Base-by-base conservation (phyloP, 1,140 invertebrate species). In the Campoletis sonorensis region DNA sequence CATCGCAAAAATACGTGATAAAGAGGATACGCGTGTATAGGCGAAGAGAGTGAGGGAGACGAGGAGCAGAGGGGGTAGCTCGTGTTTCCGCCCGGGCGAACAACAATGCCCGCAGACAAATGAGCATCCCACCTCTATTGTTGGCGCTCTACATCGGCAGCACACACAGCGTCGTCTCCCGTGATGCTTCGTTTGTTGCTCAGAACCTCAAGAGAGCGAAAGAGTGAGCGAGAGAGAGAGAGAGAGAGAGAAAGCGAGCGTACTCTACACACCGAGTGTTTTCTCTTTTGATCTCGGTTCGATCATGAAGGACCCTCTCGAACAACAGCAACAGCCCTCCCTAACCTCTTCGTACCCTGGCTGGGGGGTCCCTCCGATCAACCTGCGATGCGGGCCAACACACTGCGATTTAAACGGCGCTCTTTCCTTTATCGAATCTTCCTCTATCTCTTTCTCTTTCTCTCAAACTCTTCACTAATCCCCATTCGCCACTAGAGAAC, bases 51-150 rank as follows among this genome's bases (percentile, higher is more conserved):
- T 72, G 79, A 78, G 75, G 83, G 78, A 80, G 81, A 71, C n/a
- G 71, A 84, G 79, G 83, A 83, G 76, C 75, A 70, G 71, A 49
- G 78, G 79, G 58, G 76, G 76, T 64, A 71, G 89, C 90, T 92
- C 90, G 89, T 90, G 87, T 91, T 91, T 91, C 91, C 87, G 88
- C 86, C 86, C 86, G 90, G 86, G 85, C 87, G 86, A 89, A 87
- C 89, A 92, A 91, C 90, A 91, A 92, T 92, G 88, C 90, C 87
- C 87, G 89, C 90, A 91, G 90, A 92, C 91, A 92, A 91, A 92
- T 92, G 91, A 91, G 90, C 91, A 91, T 91, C 90, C 91, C 90
- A 90, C 90, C 90, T 91, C 87, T 89, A 91, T 91, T 91, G 90
- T 91, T 91, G 88, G 87, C 40, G 40, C 85, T 88, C 85, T 23